phyloP scores from a whole-genome alignment of 2,797 vertebrate species.

The Hipposideros larvatus region DNA sequence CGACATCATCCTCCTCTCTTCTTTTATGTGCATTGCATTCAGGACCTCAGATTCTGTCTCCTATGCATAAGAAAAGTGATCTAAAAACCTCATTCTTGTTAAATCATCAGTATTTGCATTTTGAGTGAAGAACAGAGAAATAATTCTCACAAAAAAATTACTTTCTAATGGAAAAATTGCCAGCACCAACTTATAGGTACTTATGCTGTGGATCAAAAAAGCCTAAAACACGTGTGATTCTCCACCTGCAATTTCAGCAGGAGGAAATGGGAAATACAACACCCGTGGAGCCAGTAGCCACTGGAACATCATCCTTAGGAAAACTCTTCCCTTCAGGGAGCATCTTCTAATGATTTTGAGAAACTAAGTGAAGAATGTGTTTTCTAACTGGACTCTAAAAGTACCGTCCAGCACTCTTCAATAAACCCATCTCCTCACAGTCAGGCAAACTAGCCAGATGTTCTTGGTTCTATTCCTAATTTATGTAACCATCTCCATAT shows the following conservation, averaged over 20 bases:
- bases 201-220: neutral
- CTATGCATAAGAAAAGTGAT: neutral
- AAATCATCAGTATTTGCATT: neutral
- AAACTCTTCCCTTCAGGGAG: neutral
- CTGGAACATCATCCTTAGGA: neutral
- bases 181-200: neutral
- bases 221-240: neutral
- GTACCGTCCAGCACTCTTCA: neutral
- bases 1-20: rapidly evolving
- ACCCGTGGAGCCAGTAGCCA: neutral
- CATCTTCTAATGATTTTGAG: neutral
- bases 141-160: neutral
- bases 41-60: neutral
- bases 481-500: neutral
- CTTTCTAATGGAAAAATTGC: neutral
- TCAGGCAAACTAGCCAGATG: too few species aligned
- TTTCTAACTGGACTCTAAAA: neutral
- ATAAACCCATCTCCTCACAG: neutral
- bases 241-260: neutral
- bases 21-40: neutral
- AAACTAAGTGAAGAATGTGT: neutral
- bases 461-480: neutral
- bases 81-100: neutral
- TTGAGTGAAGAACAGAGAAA: neutral
- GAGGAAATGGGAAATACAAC: neutral